A percentile compares a stretch with the other conserved stretches of the same genome.
These are phyloP conservation scores for Danio choprae DNA, from an alignment of 2,797 vertebrate genomes.

Conservation along the genomic window DNA sequence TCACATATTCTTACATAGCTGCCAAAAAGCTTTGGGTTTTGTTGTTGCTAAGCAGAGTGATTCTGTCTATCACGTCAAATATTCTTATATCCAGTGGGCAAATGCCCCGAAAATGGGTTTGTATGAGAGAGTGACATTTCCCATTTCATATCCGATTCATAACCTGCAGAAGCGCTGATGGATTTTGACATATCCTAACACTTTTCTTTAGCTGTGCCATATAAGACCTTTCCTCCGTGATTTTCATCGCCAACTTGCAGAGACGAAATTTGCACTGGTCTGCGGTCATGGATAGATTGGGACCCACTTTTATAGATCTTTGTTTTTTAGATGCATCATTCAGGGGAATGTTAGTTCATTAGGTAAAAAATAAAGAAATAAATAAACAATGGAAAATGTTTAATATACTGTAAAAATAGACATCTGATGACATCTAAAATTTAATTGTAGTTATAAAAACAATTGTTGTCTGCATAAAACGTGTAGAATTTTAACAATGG, in stretches of 20 bases:
- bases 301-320: background rate
- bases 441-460: too few relatives aligned
- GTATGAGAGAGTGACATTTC: background rate
- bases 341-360: background rate
- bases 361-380: too few relatives aligned
- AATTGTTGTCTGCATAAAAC: too few relatives aligned
- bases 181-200: slow-evolving; percentile 7
- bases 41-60: background rate
- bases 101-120: background rate
- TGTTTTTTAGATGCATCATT: too few relatives aligned
- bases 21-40: background rate
- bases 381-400: too few relatives aligned
- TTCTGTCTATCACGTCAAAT: background rate
- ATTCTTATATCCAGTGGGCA: background rate
- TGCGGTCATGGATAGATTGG: background rate
- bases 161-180: slow-evolving; percentile 1
- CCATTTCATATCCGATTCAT: slow-evolving; percentile 4
- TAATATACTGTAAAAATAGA: too few relatives aligned
- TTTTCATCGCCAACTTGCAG: background rate
- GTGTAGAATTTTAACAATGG: too few relatives aligned
- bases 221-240: background rate
- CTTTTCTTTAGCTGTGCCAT: background rate
- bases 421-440: too few relatives aligned
- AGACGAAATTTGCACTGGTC: background rate
- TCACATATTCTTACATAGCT: slow-evolving; percentile 35